Evolutionary conservation across 2,888 invertebrate genomes (phyloP).

Genomic region (Drosophila paracracens): DNA sequence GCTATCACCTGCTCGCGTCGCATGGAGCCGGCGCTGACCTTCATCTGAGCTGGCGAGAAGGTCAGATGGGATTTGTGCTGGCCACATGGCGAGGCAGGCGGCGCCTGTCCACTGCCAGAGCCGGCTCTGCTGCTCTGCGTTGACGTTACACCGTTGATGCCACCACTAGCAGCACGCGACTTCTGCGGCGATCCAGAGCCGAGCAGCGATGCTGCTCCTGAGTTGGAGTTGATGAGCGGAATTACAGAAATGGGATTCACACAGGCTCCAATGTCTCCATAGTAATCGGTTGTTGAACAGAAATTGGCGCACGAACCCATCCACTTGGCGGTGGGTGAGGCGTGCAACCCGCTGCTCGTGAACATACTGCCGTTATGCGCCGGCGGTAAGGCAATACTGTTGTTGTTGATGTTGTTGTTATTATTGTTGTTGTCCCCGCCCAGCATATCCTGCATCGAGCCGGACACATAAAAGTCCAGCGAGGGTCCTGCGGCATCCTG

Average conservation of each 20-base stretch:
- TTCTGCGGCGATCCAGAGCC: conserved; percentile 75
- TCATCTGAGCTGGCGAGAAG: conserved; percentile 90
- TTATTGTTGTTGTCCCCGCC: conserved; percentile 89
- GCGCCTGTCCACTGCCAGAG: conserved; percentile 26
- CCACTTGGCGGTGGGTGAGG: conserved; percentile 74
- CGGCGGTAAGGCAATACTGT: conserved; percentile 17
- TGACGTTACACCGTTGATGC: conserved; percentile 5
- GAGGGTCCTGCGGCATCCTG: conserved; percentile 87
- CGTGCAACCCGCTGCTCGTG: conserved; percentile 65
- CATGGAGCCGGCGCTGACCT: conserved; percentile 85
- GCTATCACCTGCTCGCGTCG: conserved; percentile 77
- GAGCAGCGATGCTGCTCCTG: conserved; percentile 15
- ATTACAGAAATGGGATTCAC: conserved; percentile 95
- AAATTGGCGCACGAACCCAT: conserved; percentile 74
- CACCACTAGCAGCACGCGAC: not conserved
- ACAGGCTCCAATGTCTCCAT: conserved; percentile 89
- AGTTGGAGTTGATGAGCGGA: conserved; percentile 88
- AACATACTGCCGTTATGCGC: conserved; percentile 62
- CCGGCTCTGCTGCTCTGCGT: conserved; percentile 38
- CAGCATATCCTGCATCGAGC: conserved; percentile 94
- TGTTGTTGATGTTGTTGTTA: conserved; percentile 29
- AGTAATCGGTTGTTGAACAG: conserved; percentile 87
- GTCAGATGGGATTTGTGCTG: conserved; percentile 88
- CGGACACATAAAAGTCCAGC: conserved; percentile 88
- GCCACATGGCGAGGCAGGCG: conserved; percentile 87